Percentiles rank a stretch among this genome's conserved stretches.
These are phyloP conservation scores for Sphaerodactylus townsendi DNA, from an alignment of 2,113 vertebrate genomes.

Conservation along the genomic window DNA sequence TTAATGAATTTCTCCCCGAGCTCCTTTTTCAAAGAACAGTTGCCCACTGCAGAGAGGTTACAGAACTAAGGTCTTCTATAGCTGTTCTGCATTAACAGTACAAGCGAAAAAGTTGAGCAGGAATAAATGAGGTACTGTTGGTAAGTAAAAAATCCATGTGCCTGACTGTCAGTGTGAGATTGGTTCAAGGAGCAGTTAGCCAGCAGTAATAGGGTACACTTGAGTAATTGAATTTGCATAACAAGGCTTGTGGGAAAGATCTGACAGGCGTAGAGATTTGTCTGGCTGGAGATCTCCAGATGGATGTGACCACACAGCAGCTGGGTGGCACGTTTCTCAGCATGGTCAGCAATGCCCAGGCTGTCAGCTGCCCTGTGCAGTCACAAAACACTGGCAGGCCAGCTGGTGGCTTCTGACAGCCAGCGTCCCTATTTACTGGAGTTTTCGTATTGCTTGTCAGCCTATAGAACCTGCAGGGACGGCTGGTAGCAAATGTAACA, in stretches of 20 bases:
- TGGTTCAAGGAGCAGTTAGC: slow-evolving; percentile 82
- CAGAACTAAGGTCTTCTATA: slow-evolving; percentile 69
- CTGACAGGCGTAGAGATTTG: slow-evolving; percentile 87
- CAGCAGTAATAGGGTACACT: slow-evolving; percentile 86
- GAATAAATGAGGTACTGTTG: slow-evolving; percentile 85
- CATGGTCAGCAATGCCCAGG: slow-evolving; percentile 82
- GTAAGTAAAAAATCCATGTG: slow-evolving; percentile 73
- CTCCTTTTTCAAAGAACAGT: slow-evolving; percentile 69
- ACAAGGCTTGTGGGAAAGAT: slow-evolving; percentile 84
- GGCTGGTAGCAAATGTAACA: slow-evolving; percentile 70
- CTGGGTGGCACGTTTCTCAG: slow-evolving; percentile 90
- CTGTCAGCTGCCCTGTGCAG: slow-evolving; percentile 85
- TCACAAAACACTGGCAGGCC: slow-evolving; percentile 82
- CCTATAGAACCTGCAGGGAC: slow-evolving; percentile 79
- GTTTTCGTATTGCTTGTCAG: slow-evolving; percentile 84
- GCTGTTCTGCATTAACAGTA: slow-evolving; percentile 80
- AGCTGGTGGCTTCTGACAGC: slow-evolving; percentile 88
- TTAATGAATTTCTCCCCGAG: slow-evolving; percentile 74
- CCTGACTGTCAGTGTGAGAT: slow-evolving; percentile 81
- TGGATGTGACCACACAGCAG: slow-evolving; percentile 89
- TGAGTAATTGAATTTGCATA: slow-evolving; percentile 97
- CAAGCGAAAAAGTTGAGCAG: slow-evolving; percentile 76
- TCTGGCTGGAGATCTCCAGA: slow-evolving; percentile 86
- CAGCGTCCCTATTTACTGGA: slow-evolving; percentile 77
- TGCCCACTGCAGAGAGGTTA: slow-evolving; percentile 79